Evolutionary conservation across 2,113 vertebrate genomes (phyloP).

Genomic region (Capreolus pygargus): DNA sequence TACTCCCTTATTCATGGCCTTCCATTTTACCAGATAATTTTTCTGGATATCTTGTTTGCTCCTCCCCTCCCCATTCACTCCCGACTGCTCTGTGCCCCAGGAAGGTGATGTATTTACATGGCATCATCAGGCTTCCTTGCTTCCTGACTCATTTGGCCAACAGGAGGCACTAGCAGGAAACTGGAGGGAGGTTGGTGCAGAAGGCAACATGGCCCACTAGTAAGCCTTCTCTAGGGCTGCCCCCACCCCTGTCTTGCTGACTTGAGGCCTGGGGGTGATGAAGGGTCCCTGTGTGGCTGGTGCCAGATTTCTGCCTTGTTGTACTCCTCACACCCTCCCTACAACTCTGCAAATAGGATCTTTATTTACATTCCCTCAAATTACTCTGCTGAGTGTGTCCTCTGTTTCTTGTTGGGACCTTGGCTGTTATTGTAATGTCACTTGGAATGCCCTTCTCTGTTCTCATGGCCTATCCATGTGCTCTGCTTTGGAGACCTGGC

Average conservation of each 20-base stretch:
- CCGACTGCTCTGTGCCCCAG: neutral
- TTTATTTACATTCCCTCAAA: slow-evolving; percentile 24
- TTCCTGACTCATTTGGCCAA: neutral
- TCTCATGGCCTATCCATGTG: neutral
- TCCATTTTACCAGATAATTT: neutral
- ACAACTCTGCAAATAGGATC: neutral
- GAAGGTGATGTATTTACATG: neutral
- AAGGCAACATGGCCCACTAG: neutral
- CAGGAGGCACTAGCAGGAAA: neutral
- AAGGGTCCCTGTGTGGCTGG: neutral
- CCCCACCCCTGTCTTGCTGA: neutral
- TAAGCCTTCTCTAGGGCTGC: neutral
- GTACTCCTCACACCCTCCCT: neutral
- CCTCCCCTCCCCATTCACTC: neutral
- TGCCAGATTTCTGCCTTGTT: neutral
- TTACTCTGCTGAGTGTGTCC: neutral
- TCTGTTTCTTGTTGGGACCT: slow-evolving; percentile 30
- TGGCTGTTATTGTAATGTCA: neutral
- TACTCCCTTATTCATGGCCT: neutral
- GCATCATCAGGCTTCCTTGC: neutral
- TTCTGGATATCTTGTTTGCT: neutral
- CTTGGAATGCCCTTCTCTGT: slow-evolving; percentile 29
- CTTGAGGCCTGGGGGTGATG: neutral
- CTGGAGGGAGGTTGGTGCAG: neutral
- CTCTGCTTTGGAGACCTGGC: slow-evolving; percentile 16